These are phyloP conservation scores for Morpho deidamia DNA, from an alignment of 2,888 invertebrate species.

Conservation along the genomic window DNA sequence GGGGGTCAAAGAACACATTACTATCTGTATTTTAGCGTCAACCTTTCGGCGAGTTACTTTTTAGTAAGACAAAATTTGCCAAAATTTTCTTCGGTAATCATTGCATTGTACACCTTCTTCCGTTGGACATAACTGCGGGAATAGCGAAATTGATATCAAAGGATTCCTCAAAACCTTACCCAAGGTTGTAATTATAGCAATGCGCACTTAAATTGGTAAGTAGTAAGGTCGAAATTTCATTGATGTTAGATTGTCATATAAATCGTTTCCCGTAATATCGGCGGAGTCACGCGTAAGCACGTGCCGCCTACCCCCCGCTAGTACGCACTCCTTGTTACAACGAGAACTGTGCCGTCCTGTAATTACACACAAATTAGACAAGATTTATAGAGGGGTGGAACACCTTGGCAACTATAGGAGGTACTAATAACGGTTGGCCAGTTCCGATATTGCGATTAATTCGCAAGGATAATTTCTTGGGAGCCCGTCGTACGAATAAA, in stretches of 20 bases:
- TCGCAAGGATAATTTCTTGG: slow-evolving; percentile 48
- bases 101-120: slow-evolving; percentile 46
- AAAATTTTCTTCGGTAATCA: slow-evolving; percentile 28
- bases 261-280: slow-evolving; percentile 9
- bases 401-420: slow-evolving; percentile 76
- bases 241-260: slow-evolving; percentile 29
- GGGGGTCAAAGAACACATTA: slow-evolving; percentile 72
- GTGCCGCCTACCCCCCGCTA: slow-evolving; percentile 71
- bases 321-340: slow-evolving; percentile 74
- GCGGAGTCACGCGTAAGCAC: slow-evolving; percentile 64
- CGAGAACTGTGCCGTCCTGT: slow-evolving; percentile 72
- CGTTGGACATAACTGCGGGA: slow-evolving; percentile 33
- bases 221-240: slow-evolving; percentile 32
- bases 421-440: slow-evolving; percentile 75
- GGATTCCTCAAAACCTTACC: slow-evolving; percentile 1
- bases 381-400: slow-evolving; percentile 77
- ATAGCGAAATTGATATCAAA: slow-evolving; percentile 13
- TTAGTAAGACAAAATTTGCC: slow-evolving; percentile 35
- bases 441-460: slow-evolving; percentile 71
- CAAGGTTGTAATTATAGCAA: slow-evolving; percentile 14
- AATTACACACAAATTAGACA: slow-evolving; percentile 79
- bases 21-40: slow-evolving; percentile 53
- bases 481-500: slow-evolving; percentile 26
- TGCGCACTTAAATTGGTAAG: slow-evolving; percentile 14
- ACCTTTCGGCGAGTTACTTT: slow-evolving; percentile 62